Evolutionary conservation across 2,888 invertebrate genomes (phyloP), one percentile per base, ranked within the genome.

Genomic region (Hyposoter didymator): DNA sequence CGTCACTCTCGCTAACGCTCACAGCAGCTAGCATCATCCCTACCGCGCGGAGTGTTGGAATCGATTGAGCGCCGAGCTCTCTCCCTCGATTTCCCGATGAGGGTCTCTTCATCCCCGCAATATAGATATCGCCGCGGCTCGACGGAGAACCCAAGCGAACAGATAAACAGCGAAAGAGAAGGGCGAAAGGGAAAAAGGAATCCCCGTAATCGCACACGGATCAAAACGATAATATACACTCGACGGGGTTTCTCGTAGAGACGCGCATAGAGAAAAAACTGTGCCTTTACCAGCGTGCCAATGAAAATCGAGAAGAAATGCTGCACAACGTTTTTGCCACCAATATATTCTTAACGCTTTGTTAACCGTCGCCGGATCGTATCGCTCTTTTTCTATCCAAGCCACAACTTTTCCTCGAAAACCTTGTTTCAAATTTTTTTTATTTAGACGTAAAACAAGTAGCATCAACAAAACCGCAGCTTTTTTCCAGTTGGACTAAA

Each of bases 161-260:
- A 43, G 39, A 55, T 73, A 39, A 39, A 55, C 55, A 59, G 43
- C 43, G 64, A 72, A 72, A 49, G 66, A 72, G 10, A 67, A 67
- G 55, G 73, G 59, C 66, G 66, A 74, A 72, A 64, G 66, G 28
- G 52, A 67, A 67, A 67, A 66, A 75, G 59, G 59, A 74, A 74
- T 47, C 49, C 32, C 70, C 74, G 79, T 79, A 81, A 84, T 81
- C 80, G 84, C 22, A 39, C 28, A 39, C 28, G 84, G 84, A 84
- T 84, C 47, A 81, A 84, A 81, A 84, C 66, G 76, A 81, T 84
- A 73, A 80, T 80, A 80, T 80, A 70, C 52, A 75, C 79, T 75
- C 75, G 75, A 72, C 39, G 47, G 79, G 64, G 59, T 75, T 79
- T 69, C 43, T 49, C 59, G 55, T 19, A 45, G 35, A 73, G 52